Evolutionary conservation across 2,113 vertebrate species (phyloP), one percentile per base, ranked within the genome.

Genomic region (Nettapus auritus): DNA sequence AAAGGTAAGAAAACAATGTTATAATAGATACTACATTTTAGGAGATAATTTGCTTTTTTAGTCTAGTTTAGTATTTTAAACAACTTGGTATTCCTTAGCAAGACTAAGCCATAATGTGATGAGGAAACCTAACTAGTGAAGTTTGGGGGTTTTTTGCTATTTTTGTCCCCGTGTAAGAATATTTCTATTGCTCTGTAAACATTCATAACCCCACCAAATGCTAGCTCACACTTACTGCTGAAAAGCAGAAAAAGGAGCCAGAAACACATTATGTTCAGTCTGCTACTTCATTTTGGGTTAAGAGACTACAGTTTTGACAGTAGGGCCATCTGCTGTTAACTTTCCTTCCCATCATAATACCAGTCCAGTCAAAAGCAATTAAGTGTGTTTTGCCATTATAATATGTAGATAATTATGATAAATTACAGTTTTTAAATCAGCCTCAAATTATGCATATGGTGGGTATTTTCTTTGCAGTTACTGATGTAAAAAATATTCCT

Each of bases 361-460:
- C 90, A 97, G 97, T 94, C 97, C 97, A 98, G 97, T 98, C 98
- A 98, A 97, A 98, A 98, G 97, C 97, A 98, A 98, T 98, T 98
- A 98, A 97, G 97, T 59, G 40, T 97, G 95, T 97, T 98, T 98
- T 98, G 93, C 95, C 97, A 98, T 97, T 97, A 97, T 98, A 98
- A 97, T 96, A 97, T 91, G 96, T 67, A 98, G 98, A 98, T 98
- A 98, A 98, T 98, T 98, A 98, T 98, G 98, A 98, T 98, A 97
- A 98, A 98, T 98, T 97, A 98, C 96, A 96, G 95, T 92, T 97
- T 98, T 97, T 94, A 97, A 97, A 98, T 97, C 95, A 97, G 81
- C 57, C 93, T 95, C 93, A 94, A 97, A 98, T 98, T 98, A 98
- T 96, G 97, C 97, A 96, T 97, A 97, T 81, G 57, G 97, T 95